Evolutionary conservation across 1,140 invertebrate species (phyloP), one percentile per base, ranked within the genome.

Genomic region (Antheraea mylitta): DNA sequence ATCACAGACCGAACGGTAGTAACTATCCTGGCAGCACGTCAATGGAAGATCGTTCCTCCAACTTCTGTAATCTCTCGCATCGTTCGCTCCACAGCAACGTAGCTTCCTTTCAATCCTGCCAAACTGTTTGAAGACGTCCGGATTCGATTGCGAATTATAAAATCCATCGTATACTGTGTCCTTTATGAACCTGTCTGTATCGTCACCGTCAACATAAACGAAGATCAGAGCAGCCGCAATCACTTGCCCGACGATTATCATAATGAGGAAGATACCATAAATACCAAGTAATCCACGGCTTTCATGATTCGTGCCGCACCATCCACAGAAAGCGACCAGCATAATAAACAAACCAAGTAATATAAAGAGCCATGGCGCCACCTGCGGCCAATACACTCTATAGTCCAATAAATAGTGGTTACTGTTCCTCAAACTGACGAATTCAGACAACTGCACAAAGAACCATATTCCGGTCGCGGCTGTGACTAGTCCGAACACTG

Each of bases 291-390:
- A 48, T 7, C 90, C 90, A 18, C 88, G 75, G 76, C 85, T 90
- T 62, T 92, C 88, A 72, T 72, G 79, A 65, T 82, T 84, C 13
- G 90, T 77, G 10, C 88, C 90, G 71, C 86, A 90, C 81, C 82
- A 92, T 22, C 90, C 90, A 66, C 87, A 90, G 71, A 90, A 85
- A 0, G 90, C 81, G 9, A 92, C 79, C 61, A 86, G 78, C 81
- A 92, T 86, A 3, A 92, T 81, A 63, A 87, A 86, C 16, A 92
- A 58, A 48, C 90, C 90, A 7, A 88, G 73, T 0, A 92, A 38
- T 38, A 92, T 92, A 70, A 92, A 92, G 59, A 92, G 79, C 90
- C 90, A 92, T 85, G 90, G 90, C 62, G 86, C 88, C 0, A 90
- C 88, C 68, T 92, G 90, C 9, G 88, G 90, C 90, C 90, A 92